Evolutionary conservation across 1,140 invertebrate species (phyloP).

Genomic region (Olivierus martensii): DNA sequence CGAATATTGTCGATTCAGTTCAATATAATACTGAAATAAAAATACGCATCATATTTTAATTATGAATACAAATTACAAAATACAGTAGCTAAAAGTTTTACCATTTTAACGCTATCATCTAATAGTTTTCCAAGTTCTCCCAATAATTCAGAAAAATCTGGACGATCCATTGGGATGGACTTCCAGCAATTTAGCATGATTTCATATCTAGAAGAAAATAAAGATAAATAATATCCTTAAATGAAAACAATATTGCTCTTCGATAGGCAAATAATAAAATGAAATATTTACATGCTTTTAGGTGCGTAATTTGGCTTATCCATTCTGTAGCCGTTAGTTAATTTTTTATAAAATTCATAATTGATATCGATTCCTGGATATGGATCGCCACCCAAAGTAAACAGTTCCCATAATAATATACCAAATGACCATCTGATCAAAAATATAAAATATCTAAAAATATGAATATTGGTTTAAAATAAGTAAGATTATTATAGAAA

Average conservation of each 20-base stretch:
- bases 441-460: no score
- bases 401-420: conserved; percentile 64
- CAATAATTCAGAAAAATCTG: neutral
- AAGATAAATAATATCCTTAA: neutral
- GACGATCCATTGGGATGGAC: neutral
- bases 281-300: conserved; percentile 11
- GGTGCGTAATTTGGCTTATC: conserved; percentile 45
- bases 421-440: conserved; percentile 67
- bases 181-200: neutral
- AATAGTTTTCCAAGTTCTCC: no score
- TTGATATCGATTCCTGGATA: conserved; percentile 46
- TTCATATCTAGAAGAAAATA: neutral
- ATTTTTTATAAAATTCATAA: conserved; percentile 47
- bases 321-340: conserved; percentile 51
- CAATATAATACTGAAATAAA: conserved; percentile 64
- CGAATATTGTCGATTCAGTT: conserved; percentile 61
- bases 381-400: conserved; percentile 61
- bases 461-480: no score
- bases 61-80: no score
- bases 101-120: no score
- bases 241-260: no score
- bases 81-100: no score
- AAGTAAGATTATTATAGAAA: no score
- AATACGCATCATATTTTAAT: conserved; percentile 8
- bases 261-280: no score